Base-by-base conservation (phyloP, 2,797 vertebrate genomes). In the Margarornis squamiger region DNA sequence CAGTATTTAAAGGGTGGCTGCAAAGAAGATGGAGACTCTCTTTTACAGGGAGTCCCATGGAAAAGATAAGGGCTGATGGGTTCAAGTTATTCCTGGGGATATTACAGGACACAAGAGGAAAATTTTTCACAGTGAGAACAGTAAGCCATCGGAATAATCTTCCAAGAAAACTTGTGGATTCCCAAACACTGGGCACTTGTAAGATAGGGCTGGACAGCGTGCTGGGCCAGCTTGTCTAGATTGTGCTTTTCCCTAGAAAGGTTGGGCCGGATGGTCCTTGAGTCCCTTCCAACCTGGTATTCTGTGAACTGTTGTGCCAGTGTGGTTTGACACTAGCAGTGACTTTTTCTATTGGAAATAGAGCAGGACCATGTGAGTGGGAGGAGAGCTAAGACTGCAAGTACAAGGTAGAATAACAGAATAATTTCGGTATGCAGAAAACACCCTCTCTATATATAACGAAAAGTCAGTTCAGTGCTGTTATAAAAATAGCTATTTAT, bases 401-500 rank as follows among this genome's bases (percentile, higher is more conserved):
- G 76, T 55, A 26, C 54, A 76, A 88, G 86, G 66, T 74, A 36
- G 86, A 88, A 88, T 58, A 80, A 87, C 27, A 88, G 49, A 86
- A 41, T 43, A 61, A 87, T 82, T 89, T 63, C 82, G 91, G 55
- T 45, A 18, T 91, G 78, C 55, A 73, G 88, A 93, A 90, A 72
- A 70, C 92, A 72, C 66, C 52, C 46, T 68, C 49, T 88, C 36
- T 66, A 0, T 90, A 10, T 84, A 38, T 87, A 61, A 89, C 7
- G 10, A 90, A 88, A 92, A 97, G 29, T 23, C 66, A 76, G 41
- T 86, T 96, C 78, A 62, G 38, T 82, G 65, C 78, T 90, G 82
- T 45, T 88, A 59, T 67, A 86, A 91, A 90, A 94, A 86, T 78
- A 86, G 76, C 70, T 93, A 51, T 82, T 91, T 93, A 85, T 93